Conservation (phyloP, 53 echinoderm and acorn worm species). For the Stichopus horrens region DNA sequence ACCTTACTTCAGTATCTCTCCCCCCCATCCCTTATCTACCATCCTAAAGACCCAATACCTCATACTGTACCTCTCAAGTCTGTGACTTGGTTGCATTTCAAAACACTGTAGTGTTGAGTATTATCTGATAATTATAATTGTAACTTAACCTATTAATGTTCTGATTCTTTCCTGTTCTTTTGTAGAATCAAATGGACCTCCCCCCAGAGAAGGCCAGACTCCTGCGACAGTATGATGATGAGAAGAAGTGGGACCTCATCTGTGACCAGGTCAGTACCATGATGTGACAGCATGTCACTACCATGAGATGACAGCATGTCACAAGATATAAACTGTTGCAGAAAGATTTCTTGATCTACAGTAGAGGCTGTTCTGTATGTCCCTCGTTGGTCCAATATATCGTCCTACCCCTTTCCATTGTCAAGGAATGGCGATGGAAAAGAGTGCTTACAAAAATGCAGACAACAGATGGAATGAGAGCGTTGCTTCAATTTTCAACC, state of each 20-base stretch:
- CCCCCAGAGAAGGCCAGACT: conserved; percentile 98
- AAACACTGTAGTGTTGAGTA: neutral
- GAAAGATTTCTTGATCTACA: too few relatives aligned
- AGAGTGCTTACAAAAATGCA: too few relatives aligned
- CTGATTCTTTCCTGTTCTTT: conserved; percentile 5
- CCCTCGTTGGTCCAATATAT: too few relatives aligned
- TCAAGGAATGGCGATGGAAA: too few relatives aligned
- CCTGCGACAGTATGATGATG: conserved; percentile 91
- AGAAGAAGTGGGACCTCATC: conserved; percentile 99
- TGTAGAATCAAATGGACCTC: conserved; percentile 96
- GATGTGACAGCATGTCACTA: neutral
- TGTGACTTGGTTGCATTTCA: neutral
- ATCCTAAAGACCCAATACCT: too few relatives aligned
- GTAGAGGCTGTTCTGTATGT: too few relatives aligned
- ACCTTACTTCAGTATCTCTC: neutral
- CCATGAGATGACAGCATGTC: too few relatives aligned
- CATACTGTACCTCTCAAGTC: too few relatives aligned
- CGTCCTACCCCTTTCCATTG: too few relatives aligned
- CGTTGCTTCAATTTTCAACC: too few relatives aligned
- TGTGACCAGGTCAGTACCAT: conserved; percentile 88
- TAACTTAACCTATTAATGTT: neutral
- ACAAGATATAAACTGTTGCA: too few relatives aligned
- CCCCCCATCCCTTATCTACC: neutral
- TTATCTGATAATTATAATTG: neutral
- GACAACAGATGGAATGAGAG: too few relatives aligned